These are phyloP conservation scores for Cosmorhoe ocellata DNA, from an alignment of 2,888 invertebrate genomes.

Conservation along the genomic window DNA sequence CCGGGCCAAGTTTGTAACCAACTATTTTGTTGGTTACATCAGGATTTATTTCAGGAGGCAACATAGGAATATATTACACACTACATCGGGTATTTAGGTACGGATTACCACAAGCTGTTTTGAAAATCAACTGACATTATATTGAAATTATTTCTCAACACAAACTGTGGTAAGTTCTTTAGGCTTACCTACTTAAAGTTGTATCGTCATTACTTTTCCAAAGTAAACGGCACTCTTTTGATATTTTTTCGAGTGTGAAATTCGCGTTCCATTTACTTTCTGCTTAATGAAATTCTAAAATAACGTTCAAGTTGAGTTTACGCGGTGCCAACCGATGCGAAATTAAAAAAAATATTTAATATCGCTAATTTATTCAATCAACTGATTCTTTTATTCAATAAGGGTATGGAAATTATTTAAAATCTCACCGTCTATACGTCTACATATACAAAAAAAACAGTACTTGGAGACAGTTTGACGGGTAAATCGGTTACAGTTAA, in stretches of 20 bases:
- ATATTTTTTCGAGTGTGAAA: slow-evolving; percentile 71
- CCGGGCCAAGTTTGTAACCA: slow-evolving; percentile 49
- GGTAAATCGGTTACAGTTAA: too few relatives aligned
- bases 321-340: slow-evolving; percentile 28
- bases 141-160: too few relatives aligned
- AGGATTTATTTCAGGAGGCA: slow-evolving; percentile 42
- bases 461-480: too few relatives aligned
- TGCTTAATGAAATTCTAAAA: slow-evolving; percentile 71
- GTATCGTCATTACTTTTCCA: slow-evolving; percentile 66
- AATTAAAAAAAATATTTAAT: slow-evolving; percentile 45
- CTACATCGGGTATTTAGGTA: slow-evolving; percentile 10
- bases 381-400: slow-evolving; percentile 29
- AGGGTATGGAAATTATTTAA: background rate
- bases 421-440: too few relatives aligned
- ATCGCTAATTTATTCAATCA: slow-evolving; percentile 59
- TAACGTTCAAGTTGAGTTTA: slow-evolving; percentile 45
- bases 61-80: slow-evolving; percentile 33
- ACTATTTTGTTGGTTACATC: slow-evolving; percentile 51
- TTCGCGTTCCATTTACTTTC: slow-evolving; percentile 69
- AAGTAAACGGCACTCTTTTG: slow-evolving; percentile 70
- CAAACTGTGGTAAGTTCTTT: too few relatives aligned
- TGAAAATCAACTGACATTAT: too few relatives aligned
- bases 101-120: too few relatives aligned
- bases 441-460: background rate
- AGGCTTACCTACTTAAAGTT: too few relatives aligned